Evolutionary conservation across 2,888 invertebrate genomes (phyloP).

Genomic region (Drosophila nr. fundita): DNA sequence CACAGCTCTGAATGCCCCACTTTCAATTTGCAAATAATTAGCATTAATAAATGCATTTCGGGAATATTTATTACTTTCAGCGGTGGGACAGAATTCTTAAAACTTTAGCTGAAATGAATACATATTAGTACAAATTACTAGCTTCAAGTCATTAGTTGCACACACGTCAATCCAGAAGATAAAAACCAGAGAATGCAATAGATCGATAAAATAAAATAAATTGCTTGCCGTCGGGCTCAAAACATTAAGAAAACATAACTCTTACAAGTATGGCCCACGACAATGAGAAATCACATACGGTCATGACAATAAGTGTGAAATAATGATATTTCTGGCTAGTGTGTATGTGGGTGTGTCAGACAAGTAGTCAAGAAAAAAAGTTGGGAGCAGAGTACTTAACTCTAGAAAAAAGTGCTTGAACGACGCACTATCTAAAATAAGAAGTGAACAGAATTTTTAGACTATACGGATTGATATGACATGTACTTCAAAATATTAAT

Average conservation of each 20-base stretch:
- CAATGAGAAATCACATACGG: not conserved
- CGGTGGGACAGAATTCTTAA: not conserved
- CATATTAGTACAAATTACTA: not conserved
- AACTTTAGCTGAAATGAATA: not conserved
- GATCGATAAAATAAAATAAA: not conserved
- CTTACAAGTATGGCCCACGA: not conserved
- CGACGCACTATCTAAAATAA: not conserved
- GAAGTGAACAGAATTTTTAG: not conserved
- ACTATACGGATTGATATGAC: not conserved
- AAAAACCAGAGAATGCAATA: not conserved
- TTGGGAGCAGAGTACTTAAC: not conserved
- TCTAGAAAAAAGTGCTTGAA: not conserved
- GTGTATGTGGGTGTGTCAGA: not conserved
- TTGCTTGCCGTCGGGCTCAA: not conserved
- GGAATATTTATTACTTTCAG: not conserved
- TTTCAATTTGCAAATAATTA: not conserved
- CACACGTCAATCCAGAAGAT: not conserved
- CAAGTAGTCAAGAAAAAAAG: not conserved
- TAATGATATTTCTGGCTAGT: not conserved
- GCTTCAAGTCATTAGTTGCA: not conserved
- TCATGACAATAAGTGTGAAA: not conserved
- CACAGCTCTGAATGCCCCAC: not conserved
- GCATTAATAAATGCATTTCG: not conserved
- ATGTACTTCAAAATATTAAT: not conserved
- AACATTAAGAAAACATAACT: not conserved